Percentiles rank a stretch among this genome's conserved stretches.
Evolutionary conservation across 2,888 invertebrate genomes (phyloP).

Genomic region (Cheilosia vulpina): DNA sequence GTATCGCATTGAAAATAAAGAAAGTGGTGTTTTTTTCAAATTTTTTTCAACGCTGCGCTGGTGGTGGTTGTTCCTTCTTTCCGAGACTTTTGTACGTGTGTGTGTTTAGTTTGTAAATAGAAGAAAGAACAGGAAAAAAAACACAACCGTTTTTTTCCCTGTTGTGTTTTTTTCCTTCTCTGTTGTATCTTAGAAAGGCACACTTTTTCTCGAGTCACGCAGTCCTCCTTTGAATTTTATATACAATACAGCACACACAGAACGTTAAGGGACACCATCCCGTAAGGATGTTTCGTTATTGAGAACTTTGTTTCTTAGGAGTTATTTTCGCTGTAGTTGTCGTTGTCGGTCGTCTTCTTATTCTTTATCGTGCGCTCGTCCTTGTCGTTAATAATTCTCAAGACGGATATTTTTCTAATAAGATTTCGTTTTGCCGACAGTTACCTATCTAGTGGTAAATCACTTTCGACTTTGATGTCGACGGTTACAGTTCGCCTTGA

Average conservation of each 20-base stretch:
- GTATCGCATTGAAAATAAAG: conserved; percentile 55
- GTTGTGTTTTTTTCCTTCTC: conserved; percentile 50
- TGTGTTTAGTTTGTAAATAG: conserved; percentile 66
- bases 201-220: conserved; percentile 68
- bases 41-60: conserved; percentile 21
- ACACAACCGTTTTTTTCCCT: conserved; percentile 12
- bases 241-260: conserved; percentile 76
- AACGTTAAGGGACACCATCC: conserved; percentile 82
- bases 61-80: conserved; percentile 65
- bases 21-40: conserved; percentile 56
- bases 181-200: conserved; percentile 69
- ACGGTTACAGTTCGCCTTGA: conserved; percentile 41
- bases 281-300: conserved; percentile 79
- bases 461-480: conserved; percentile 61
- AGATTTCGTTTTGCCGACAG: conserved; percentile 22
- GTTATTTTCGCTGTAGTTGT: conserved; percentile 15
- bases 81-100: conserved; percentile 39
- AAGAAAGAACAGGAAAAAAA: conserved; percentile 56
- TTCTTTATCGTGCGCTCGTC: conserved; percentile 57
- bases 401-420: conserved; percentile 57
- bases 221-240: conserved; percentile 63
- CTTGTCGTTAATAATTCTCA: conserved; percentile 43
- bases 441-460: conserved; percentile 13
- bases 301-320: conserved; percentile 26
- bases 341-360: conserved; percentile 35